A percentile compares a stretch with the other conserved stretches of the same genome.
phyloP scores from a whole-genome alignment of 2,888 invertebrate species.

The Dendrolimus houi region DNA sequence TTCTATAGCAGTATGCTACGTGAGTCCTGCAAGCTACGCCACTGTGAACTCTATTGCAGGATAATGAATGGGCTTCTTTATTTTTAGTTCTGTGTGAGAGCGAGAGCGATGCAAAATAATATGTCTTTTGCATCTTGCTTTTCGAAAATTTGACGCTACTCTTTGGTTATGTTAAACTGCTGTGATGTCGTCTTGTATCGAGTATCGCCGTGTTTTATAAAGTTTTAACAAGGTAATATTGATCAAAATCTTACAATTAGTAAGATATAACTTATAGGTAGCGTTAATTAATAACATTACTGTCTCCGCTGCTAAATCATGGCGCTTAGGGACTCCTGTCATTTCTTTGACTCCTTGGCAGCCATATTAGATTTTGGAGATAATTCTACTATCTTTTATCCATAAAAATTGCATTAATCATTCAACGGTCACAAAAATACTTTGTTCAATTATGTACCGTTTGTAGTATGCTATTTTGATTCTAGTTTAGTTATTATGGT shows the following conservation, averaged over 20 bases:
- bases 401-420: slow-evolving; percentile 42
- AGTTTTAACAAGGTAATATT: slow-evolving; percentile 67
- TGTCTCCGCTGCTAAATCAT: not conserved
- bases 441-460: not conserved
- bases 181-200: slow-evolving; percentile 73
- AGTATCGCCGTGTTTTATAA: slow-evolving; percentile 72
- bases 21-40: no score
- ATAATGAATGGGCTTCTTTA: no score
- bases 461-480: not conserved
- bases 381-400: slow-evolving; percentile 44
- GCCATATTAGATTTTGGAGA: slow-evolving; percentile 62
- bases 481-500: not conserved
- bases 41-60: no score
- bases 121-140: no score
- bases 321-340: not conserved
- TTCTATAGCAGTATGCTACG: no score
- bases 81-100: no score
- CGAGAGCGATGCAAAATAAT: no score
- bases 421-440: slow-evolving; percentile 2
- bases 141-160: not conserved
- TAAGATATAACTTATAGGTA: no score
- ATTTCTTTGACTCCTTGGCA: slow-evolving; percentile 31
- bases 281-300: no score
- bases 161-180: slow-evolving; percentile 18
- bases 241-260: slow-evolving; percentile 10